These are phyloP conservation scores for Apis dorsata DNA, from an alignment of 1,140 invertebrate genomes.

Conservation along the genomic window DNA sequence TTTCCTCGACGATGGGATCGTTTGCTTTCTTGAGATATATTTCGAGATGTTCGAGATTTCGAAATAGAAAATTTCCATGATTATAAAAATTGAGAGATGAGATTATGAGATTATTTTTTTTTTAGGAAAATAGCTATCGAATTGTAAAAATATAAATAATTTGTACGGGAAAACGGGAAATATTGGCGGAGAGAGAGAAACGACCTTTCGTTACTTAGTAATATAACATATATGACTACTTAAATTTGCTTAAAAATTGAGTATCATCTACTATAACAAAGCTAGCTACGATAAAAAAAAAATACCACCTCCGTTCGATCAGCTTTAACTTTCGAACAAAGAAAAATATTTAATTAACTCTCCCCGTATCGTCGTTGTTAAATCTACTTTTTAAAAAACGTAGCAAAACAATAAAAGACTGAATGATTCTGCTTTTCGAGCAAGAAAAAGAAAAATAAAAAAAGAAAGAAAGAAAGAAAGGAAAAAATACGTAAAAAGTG, in stretches of 20 bases:
- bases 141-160: too few species aligned
- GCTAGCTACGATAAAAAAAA: slow-evolving; percentile 41
- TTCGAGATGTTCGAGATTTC: too few species aligned
- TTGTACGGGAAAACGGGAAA: background rate
- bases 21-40: too few species aligned
- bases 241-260: slow-evolving; percentile 22
- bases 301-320: background rate
- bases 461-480: background rate
- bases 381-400: background rate
- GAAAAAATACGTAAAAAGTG: background rate
- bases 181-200: slow-evolving; percentile 42
- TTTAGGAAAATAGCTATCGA: too few species aligned
- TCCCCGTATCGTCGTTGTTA: too few species aligned
- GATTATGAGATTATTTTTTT: too few species aligned
- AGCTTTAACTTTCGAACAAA: background rate
- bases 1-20: too few species aligned
- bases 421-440: slow-evolving; percentile 1
- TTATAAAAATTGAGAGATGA: too few species aligned
- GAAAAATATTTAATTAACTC: background rate
- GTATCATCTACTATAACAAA: slow-evolving; percentile 9
- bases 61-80: too few species aligned
- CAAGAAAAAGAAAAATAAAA: background rate
- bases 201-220: background rate
- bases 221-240: slow-evolving; percentile 19
- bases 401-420: background rate